Conservation (phyloP, 2,888 invertebrate species). For the Lepidonotus clava region DNA sequence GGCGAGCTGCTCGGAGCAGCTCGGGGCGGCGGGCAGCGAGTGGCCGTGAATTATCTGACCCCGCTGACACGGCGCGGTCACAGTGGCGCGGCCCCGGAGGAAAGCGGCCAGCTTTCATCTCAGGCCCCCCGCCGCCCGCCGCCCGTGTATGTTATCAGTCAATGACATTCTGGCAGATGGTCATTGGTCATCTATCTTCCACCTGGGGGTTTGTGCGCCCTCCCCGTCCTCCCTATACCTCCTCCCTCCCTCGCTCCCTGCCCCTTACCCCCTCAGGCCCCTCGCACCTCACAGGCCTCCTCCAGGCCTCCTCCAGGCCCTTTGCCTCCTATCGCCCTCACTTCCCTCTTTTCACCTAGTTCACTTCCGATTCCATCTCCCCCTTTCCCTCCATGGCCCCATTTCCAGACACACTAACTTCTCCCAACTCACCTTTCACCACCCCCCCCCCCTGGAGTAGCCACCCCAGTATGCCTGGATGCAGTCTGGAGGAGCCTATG, state of each 20-base stretch:
- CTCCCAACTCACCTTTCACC: too few species aligned
- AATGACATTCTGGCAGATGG: not conserved
- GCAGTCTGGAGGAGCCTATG: too few species aligned
- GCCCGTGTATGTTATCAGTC: not conserved
- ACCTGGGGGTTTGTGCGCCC: not conserved
- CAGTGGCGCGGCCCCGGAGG: not conserved
- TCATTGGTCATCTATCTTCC: not conserved
- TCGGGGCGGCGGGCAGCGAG: not conserved
- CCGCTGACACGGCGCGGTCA: not conserved
- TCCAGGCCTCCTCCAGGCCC: not conserved
- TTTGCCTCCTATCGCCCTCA: not conserved
- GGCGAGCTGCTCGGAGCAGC: not conserved
- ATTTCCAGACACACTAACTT: too few species aligned
- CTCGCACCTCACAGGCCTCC: not conserved
- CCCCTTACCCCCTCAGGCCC: not conserved
- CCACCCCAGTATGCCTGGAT: too few species aligned
- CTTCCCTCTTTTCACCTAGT: too few species aligned
- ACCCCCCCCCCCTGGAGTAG: too few species aligned
- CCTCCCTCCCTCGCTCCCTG: not conserved
- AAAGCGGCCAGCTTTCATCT: not conserved
- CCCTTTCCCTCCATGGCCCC: too few species aligned
- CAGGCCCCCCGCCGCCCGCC: too few species aligned
- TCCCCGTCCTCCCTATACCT: not conserved
- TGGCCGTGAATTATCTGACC: too few species aligned
- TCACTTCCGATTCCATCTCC: too few species aligned